Evolutionary conservation across 2,797 vertebrate species (phyloP), one percentile per base, ranked within the genome.

Genomic region (Podargus strigoides): DNA sequence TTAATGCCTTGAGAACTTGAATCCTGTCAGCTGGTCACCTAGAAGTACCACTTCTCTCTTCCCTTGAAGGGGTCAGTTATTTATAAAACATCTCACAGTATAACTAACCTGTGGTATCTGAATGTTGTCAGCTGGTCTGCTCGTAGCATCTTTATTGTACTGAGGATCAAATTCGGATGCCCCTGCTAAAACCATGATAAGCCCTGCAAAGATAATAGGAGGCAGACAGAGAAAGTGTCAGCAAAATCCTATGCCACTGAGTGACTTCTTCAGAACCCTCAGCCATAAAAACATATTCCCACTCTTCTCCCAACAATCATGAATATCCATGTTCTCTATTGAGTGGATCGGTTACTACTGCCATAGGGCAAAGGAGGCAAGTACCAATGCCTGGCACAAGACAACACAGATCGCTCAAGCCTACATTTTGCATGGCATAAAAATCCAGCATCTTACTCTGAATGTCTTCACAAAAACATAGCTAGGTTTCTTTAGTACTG

Each of bases 101-200:
- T 32, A 68, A 67, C 95, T 94, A 97, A 99, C 99, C 99, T 99
- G 99, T 53, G 99, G 99, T 97, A 99, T 99, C 97, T 99, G 98
- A 49, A 99, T 97, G 97, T 99, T 99, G 98, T 99, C 99, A 60
- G 99, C 99, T 50, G 99, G 99, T 96, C 99, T 98, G 96, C 99
- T 99, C 6, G 98, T 99, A 18, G 99, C 99, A 94, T 99, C 99
- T 97, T 99, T 99, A 95, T 99, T 99, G 98, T 98, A 99, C 86
- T 99, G 99, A 85, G 99, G 99, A 96, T 99, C 99, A 87, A 99
- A 99, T 97, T 99, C 99, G 17, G 99, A 99, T 0, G 99, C 99
- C 46, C 99, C 99, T 5, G 99, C 99, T 95, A 99, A 97, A 96
- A 99, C 99, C 99, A 99, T 99, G 76, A 96, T 98, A 80, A 99